phyloP scores from a whole-genome alignment of 2,113 vertebrate genomes.

The Phrynosoma platyrhinos region DNA sequence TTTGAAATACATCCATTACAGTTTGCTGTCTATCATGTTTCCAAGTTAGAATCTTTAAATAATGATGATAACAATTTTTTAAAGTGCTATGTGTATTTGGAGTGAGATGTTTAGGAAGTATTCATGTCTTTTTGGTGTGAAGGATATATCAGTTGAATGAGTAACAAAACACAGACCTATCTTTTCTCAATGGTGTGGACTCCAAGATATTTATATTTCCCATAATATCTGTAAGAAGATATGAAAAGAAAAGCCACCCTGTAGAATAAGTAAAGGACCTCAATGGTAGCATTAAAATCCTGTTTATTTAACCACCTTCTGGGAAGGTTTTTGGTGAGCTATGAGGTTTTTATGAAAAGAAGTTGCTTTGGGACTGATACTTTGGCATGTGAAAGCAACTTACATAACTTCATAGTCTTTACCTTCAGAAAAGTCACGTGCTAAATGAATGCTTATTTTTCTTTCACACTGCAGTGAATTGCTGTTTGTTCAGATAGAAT shows the following conservation, averaged over 20 bases:
- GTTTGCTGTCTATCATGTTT: not conserved
- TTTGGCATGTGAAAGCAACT: not conserved
- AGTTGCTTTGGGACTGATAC: not conserved
- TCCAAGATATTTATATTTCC: not conserved
- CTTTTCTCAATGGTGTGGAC: not conserved
- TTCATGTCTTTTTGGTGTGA: not conserved
- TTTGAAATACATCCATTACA: not conserved
- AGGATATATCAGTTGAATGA: not conserved
- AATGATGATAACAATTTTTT: constrained; percentile 4
- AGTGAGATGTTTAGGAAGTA: not conserved
- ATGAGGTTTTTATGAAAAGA: constrained; percentile 3
- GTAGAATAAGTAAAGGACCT: not conserved
- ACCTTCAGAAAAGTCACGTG: constrained; percentile 30
- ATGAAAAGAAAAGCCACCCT: not conserved
- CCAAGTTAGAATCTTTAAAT: not conserved
- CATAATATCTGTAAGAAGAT: not conserved
- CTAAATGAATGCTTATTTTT: constrained; percentile 33
- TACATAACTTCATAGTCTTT: constrained; percentile 23
- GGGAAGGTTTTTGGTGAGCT: not conserved
- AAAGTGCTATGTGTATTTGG: not conserved
- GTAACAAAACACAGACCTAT: not conserved
- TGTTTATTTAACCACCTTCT: constrained; percentile 24
- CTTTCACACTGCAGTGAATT: constrained; percentile 22
- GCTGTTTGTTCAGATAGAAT: constrained; percentile 25
- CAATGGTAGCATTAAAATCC: not conserved